Evolutionary conservation across 1,140 invertebrate species (phyloP), one percentile per base, ranked within the genome.

Genomic region (Dinoponera quadriceps): DNA sequence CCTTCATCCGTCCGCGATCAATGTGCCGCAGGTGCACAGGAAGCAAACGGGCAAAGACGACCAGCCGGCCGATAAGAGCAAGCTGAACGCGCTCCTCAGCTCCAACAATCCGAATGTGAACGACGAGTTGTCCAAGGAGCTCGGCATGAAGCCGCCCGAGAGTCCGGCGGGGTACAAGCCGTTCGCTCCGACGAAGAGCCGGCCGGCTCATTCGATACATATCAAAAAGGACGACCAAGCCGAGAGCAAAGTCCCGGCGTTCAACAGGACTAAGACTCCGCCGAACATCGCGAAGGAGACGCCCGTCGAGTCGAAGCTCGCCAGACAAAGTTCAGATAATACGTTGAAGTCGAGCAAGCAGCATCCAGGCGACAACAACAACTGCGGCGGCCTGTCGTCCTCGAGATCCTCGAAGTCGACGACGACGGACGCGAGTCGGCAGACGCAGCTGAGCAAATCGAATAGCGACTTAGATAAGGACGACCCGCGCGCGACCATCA

Each of bases 1-100:
- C 90, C 94, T 97, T 59, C 95, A 96, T 87, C 96, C 97, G 0
- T 96, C 96, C 9, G 95, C 96, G 7, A 93, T 96, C 1, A 97
- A 96, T 88, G 88, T 92, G n/a, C 91, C 91, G 0, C 44, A 48
- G 33, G 44, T 68, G 55, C 22, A 63, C 3, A 71, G 33, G 2
- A 78, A 80, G 11, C 33, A 51, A 84, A 22, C 54, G 0, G 54
- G 38, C 5, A 83, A 83, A 20, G 4, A 18, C 22, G n/a, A 54
- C 13, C 1, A 57, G 2, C 4, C 49, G 3, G 3, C 29, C 20
- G 55, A 74, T 1, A 83, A 82, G 13, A 66, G 5, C 14, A 82
- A 91, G 60, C 3, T 72, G 18, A 13, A 14, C 44, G 54, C 48
- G 0, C 65, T 88, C 3, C 65, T 88, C 3, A 83, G 69, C 3